Evolutionary conservation across 2,113 vertebrate species (phyloP).

Genomic region (Ctenomys sociabilis): DNA sequence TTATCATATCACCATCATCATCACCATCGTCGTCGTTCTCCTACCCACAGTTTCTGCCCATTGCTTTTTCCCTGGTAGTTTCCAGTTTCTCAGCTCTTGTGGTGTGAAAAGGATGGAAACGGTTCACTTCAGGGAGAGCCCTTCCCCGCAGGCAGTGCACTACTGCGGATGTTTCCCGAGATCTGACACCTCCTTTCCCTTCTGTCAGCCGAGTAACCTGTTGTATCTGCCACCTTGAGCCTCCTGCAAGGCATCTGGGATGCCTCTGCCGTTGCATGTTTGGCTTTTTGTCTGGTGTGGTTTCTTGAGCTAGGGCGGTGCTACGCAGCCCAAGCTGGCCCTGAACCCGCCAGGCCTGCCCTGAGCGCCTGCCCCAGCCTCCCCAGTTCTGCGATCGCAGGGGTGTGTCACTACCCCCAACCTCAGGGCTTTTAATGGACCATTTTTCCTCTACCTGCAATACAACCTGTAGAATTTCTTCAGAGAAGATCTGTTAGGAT

Average conservation of each 20-base stretch:
- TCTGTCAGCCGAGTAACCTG: background rate
- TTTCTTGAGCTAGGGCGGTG: background rate
- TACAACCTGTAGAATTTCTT: constrained; percentile 21
- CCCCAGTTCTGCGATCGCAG: background rate
- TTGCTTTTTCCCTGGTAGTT: background rate
- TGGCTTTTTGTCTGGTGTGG: background rate
- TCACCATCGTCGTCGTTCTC: background rate
- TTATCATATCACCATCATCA: no score
- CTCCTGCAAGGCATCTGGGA: background rate
- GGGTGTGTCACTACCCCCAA: background rate
- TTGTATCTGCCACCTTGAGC: background rate
- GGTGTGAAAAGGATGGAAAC: background rate
- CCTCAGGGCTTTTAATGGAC: background rate
- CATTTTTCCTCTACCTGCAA: background rate
- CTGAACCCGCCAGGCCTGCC: background rate
- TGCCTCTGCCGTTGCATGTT: background rate
- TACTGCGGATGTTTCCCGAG: constrained; percentile 37
- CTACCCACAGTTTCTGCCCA: background rate
- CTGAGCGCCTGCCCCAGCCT: background rate
- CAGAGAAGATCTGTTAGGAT: background rate
- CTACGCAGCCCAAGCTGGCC: background rate
- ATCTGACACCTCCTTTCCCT: background rate
- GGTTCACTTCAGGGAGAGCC: constrained; percentile 21
- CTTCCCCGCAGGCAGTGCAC: constrained; percentile 53
- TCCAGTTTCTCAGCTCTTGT: background rate